These are phyloP conservation scores for Argya squamiceps DNA, from an alignment of 2,797 vertebrate genomes.

Conservation along the genomic window DNA sequence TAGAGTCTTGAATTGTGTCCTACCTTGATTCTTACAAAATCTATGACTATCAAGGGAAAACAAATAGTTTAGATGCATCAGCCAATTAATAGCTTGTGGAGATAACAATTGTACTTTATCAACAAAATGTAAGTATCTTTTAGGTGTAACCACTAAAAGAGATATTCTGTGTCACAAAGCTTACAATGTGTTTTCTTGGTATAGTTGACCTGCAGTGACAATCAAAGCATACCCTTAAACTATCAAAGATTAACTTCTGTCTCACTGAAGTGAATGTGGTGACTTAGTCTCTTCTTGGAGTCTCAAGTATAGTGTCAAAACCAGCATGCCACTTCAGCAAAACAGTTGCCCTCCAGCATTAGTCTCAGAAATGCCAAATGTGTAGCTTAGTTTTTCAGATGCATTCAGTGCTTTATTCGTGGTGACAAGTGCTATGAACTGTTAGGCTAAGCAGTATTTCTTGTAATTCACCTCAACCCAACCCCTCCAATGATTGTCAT, in stretches of 20 bases:
- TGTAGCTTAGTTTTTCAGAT: slow-evolving; percentile 3
- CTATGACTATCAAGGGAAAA: not conserved
- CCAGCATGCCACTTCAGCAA: not conserved
- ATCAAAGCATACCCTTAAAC: not conserved
- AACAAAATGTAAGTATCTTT: not conserved
- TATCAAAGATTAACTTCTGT: not conserved
- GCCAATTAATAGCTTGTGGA: not conserved
- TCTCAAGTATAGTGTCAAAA: not conserved
- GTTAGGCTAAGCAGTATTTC: slow-evolving; percentile 8
- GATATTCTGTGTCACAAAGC: not conserved
- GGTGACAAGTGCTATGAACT: slow-evolving; percentile 28
- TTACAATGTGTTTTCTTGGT: not conserved
- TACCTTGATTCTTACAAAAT: not conserved
- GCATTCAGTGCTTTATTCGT: not conserved
- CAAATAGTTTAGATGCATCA: not conserved
- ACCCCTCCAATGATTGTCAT: not conserved
- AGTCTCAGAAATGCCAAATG: slow-evolving; percentile 26
- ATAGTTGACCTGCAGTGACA: not conserved
- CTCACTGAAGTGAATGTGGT: not conserved
- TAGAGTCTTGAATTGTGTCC: not conserved
- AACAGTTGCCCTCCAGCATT: not conserved
- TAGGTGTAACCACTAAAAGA: not conserved
- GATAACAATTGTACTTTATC: not conserved
- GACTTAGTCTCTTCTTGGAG: not conserved
- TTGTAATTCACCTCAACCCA: slow-evolving; percentile 10